Evolutionary conservation across 2,113 vertebrate species (phyloP).

Genomic region (cat (Felis catus)): F.catus_Fca126_mat1.0 CM031423.1:43206501-43207000

Average conservation of each 20-base stretch:
- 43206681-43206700: neutral
- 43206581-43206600: slow-evolving; percentile 34
- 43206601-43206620: neutral
- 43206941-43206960: slow-evolving; percentile 9
- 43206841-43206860: slow-evolving; percentile 37
- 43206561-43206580: slow-evolving; percentile 3
- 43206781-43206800: slow-evolving; percentile 27
- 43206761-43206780: slow-evolving; percentile 10
- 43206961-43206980: neutral
- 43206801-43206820: slow-evolving; percentile 46
- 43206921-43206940: neutral
- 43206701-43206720: neutral
- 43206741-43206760: neutral
- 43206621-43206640: neutral
- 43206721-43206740: slow-evolving; percentile 25
- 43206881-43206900: neutral
- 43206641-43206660: slow-evolving; percentile 16
- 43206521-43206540: slow-evolving; percentile 32
- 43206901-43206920: neutral
- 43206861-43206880: neutral
- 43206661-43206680: neutral
- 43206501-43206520: neutral
- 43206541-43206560: neutral
- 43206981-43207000: neutral
- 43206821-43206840: slow-evolving; percentile 14